Percentiles rank a stretch among this genome's conserved stretches.
Conservation (phyloP, 2,113 vertebrate genomes). For the Myotis yumanensis region DNA sequence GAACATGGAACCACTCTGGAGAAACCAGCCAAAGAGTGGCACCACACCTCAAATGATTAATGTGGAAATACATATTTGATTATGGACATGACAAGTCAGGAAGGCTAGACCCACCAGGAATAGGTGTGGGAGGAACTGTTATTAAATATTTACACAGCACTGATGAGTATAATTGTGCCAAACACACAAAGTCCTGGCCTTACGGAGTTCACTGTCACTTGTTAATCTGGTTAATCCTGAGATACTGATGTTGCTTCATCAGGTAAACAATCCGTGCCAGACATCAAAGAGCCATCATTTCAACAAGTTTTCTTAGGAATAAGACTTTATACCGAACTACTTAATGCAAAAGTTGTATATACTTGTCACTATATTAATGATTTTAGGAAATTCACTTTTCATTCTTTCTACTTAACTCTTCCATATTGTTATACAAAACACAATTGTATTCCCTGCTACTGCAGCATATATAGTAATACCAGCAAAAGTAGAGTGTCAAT, state of each 20-base stretch:
- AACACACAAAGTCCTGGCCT: conserved; percentile 67
- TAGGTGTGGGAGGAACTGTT: conserved; percentile 64
- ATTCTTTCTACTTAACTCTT: neutral
- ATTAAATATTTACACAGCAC: conserved; percentile 72
- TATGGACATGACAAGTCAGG: conserved; percentile 54
- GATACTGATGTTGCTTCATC: neutral
- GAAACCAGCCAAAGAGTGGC: neutral
- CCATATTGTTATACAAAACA: neutral
- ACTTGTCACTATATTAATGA: neutral
- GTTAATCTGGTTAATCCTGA: conserved; percentile 61
- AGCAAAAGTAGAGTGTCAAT: neutral
- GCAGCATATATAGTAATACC: neutral
- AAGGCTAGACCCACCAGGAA: conserved; percentile 47
- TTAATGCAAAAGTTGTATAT: neutral
- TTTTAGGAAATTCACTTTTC: conserved; percentile 1
- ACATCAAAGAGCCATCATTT: conserved; percentile 20
- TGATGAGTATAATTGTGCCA: conserved; percentile 61
- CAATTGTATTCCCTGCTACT: neutral
- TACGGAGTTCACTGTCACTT: conserved; percentile 32
- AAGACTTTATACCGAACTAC: neutral
- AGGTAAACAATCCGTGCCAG: neutral
- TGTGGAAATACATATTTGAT: conserved; percentile 64
- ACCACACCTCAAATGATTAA: conserved; percentile 62
- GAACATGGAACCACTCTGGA: neutral
- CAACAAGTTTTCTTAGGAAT: neutral